Percentiles rank a stretch among this genome's conserved stretches.
phyloP scores from a whole-genome alignment of 2,797 vertebrate genomes.

The Parambassis ranga region DNA sequence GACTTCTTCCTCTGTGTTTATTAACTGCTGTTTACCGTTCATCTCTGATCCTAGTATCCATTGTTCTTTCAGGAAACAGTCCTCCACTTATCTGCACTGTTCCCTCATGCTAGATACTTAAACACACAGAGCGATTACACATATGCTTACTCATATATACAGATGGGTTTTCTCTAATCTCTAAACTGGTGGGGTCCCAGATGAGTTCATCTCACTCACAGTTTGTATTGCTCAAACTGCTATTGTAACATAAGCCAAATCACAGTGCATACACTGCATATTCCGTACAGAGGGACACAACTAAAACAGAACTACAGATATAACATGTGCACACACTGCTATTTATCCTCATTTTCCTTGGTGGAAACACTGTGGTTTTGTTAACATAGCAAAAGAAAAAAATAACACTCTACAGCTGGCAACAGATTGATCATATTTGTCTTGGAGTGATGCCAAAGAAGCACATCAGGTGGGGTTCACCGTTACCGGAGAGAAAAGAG shows the following conservation, averaged over 20 bases:
- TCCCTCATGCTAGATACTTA: slow-evolving; percentile 48
- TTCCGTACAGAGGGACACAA: not conserved
- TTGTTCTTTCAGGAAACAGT: slow-evolving; percentile 60
- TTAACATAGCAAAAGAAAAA: slow-evolving; percentile 37
- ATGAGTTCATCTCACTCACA: slow-evolving; percentile 43
- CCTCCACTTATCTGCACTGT: slow-evolving; percentile 28
- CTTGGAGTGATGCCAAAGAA: slow-evolving; percentile 15
- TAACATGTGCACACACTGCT: not conserved
- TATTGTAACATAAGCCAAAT: slow-evolving; percentile 38
- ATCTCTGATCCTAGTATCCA: slow-evolving; percentile 56
- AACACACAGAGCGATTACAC: slow-evolving; percentile 63
- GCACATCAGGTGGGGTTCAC: no score
- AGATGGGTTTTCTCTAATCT: slow-evolving; percentile 68
- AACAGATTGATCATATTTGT: slow-evolving; percentile 22
- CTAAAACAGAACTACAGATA: slow-evolving; percentile 7
- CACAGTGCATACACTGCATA: slow-evolving; percentile 2
- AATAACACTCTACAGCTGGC: slow-evolving; percentile 4
- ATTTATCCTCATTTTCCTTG: slow-evolving; percentile 23
- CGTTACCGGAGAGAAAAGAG: no score
- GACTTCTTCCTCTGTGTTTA: slow-evolving; percentile 35
- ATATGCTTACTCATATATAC: slow-evolving; percentile 67
- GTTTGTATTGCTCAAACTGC: slow-evolving; percentile 46
- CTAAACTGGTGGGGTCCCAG: slow-evolving; percentile 40
- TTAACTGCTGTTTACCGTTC: slow-evolving; percentile 61
- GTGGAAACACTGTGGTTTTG: slow-evolving; percentile 13